Conservation (phyloP, 1,140 invertebrate species). For the Saxidomus purpurata region DNA sequence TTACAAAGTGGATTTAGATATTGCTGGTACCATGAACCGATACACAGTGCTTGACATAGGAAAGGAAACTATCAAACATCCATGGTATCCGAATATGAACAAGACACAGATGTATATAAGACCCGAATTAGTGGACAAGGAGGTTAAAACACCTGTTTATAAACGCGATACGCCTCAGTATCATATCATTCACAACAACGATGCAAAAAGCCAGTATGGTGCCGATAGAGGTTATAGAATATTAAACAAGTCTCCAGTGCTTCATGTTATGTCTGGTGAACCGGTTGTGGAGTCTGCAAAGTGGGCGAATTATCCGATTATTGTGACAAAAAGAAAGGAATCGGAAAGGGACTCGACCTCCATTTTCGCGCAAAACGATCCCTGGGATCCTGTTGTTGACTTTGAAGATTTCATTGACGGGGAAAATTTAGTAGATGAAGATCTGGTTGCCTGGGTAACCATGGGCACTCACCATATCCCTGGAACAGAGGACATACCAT, state of each 20-base stretch:
- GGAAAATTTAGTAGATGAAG: slow-evolving; percentile 80
- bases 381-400: slow-evolving; percentile 80
- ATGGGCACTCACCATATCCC: slow-evolving; percentile 82
- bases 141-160: slow-evolving; percentile 62
- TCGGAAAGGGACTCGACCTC: slow-evolving; percentile 79
- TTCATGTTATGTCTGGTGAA: slow-evolving; percentile 73
- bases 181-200: slow-evolving; percentile 74
- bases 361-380: slow-evolving; percentile 81
- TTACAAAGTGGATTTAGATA: slow-evolving; percentile 82
- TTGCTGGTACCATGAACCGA: slow-evolving; percentile 74
- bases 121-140: slow-evolving; percentile 60
- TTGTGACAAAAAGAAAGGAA: slow-evolving; percentile 82
- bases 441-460: slow-evolving; percentile 83
- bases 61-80: slow-evolving; percentile 65
- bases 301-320: slow-evolving; percentile 81
- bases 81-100: slow-evolving; percentile 66
- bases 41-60: slow-evolving; percentile 75
- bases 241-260: slow-evolving; percentile 71
- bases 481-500: slow-evolving; percentile 81
- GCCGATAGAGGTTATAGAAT: slow-evolving; percentile 77
- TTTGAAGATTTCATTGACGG: slow-evolving; percentile 80
- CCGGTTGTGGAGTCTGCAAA: slow-evolving; percentile 68
- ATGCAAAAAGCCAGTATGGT: slow-evolving; percentile 71
- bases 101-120: slow-evolving; percentile 75
- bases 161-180: slow-evolving; percentile 59